Evolutionary conservation across 2,888 invertebrate species (phyloP), one percentile per base, ranked within the genome.

Genomic region (Cataglyphis albicans): DNA sequence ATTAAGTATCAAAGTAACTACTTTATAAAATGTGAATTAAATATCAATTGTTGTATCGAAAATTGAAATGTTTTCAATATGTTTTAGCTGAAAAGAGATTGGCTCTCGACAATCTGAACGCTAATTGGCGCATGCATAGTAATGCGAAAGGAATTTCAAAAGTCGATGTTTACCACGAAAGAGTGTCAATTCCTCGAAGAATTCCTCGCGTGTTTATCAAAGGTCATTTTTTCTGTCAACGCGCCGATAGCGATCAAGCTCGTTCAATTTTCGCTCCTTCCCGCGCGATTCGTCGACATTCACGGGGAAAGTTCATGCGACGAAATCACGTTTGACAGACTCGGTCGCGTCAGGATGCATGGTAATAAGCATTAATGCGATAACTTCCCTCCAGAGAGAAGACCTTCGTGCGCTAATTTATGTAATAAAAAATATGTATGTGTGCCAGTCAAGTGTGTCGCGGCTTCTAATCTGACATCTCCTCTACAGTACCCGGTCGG

Each of bases 361-460:
- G 86, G 82, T 93, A 92, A 93, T 92, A 89, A 90, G 90, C 90
- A 93, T 93, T 93, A 93, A 93, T 92, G 89, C 91, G 91, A 92
- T 92, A 93, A 90, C 93, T 92, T 93, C 91, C 87, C 87, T 52
- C 18, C 25, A 81, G 73, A n/a, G 55, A 57, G 94, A 94, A 93
- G 90, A 93, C 94, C 85, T 90, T 91, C 84, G 55, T 92, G 85
- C 83, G 91, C 91, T 87, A 93, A 93, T 93, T 93, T 93, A 93
- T 93, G 91, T 93, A 93, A 93, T 93, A 93, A 93, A 93, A 93
- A 93, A 93, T 93, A 93, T 92, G 93, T 92, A 92, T 93, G 92
- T 91, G 93, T 84, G 85, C 73, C 88, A 92, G 92, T 93, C 93
- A 91, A 91, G 90, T 52, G 18, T 48, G 52, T 89, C 92, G 93